Percentiles rank a stretch among this genome's conserved stretches.
Conservation (phyloP, 1,140 invertebrate species). For the Globodera ellingtonae region DNA sequence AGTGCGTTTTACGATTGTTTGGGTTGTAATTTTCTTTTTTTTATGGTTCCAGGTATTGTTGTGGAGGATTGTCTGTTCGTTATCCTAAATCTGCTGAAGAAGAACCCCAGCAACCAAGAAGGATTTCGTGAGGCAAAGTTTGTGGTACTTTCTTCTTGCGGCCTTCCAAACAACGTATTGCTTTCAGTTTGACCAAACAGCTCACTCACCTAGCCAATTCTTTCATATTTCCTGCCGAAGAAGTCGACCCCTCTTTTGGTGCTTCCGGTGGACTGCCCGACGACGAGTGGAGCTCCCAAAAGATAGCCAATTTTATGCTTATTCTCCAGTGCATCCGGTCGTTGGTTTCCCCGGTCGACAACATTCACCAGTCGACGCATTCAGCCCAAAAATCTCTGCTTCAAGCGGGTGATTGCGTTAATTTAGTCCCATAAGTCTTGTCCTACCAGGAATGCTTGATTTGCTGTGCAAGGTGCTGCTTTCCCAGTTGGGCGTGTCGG, state of each 20-base stretch:
- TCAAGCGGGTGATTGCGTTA: conserved; percentile 72
- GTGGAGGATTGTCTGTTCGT: conserved; percentile 96
- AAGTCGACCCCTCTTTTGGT: conserved; percentile 43
- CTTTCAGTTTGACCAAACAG: conserved; percentile 79
- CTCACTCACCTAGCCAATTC: conserved; percentile 71
- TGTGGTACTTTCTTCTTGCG: conserved; percentile 22
- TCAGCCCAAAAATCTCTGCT: conserved; percentile 87
- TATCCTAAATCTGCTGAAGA: conserved; percentile 88
- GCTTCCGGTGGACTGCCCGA: conserved; percentile 70
- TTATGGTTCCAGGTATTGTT: conserved; percentile 74
- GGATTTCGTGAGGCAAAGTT: conserved; percentile 90
- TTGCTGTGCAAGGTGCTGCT: conserved; percentile 73
- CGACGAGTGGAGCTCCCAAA: conserved; percentile 85
- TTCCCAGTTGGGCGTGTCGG: conserved; percentile 92
- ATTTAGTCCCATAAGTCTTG: neutral
- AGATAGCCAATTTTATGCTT: conserved; percentile 88
- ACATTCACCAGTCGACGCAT: conserved; percentile 76
- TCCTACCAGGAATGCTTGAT: conserved; percentile 71
- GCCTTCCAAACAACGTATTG: conserved; percentile 6
- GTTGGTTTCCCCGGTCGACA: conserved; percentile 80
- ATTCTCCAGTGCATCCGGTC: conserved; percentile 83
- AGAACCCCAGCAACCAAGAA: conserved; percentile 95
- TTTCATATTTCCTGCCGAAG: conserved; percentile 79
- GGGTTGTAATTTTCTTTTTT: neutral
- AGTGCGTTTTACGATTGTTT: conserved; percentile 74